phyloP scores from a whole-genome alignment of 2,888 invertebrate genomes.

The Synergus itoensis region DNA sequence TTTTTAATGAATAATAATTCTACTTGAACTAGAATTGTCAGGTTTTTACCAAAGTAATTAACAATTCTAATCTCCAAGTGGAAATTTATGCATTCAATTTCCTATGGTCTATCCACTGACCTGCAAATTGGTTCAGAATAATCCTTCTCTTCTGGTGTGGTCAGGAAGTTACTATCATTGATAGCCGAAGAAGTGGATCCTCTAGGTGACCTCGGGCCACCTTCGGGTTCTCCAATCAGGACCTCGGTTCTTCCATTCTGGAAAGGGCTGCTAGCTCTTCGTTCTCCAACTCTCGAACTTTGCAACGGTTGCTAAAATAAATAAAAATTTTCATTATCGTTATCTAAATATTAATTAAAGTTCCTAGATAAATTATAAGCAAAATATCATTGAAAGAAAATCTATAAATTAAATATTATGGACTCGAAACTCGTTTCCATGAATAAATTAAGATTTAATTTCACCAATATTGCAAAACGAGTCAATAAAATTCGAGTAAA shows the following conservation, averaged over 20 bases:
- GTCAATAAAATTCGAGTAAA: neutral
- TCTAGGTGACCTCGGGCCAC: constrained; percentile 76
- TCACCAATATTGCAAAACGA: neutral
- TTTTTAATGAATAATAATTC: neutral
- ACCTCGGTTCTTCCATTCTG: constrained; percentile 88
- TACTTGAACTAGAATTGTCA: neutral
- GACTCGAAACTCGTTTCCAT: neutral
- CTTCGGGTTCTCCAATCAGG: constrained; percentile 82
- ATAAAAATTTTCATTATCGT: neutral
- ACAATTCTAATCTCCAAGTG: constrained; percentile 5
- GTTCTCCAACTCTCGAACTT: constrained; percentile 76
- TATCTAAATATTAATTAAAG: constrained; percentile 14
- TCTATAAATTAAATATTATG: neutral
- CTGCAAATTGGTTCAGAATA: constrained; percentile 73
- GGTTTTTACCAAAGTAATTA: neutral
- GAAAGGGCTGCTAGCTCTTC: constrained; percentile 81
- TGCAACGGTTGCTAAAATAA: constrained; percentile 62
- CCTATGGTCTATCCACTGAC: constrained; percentile 59
- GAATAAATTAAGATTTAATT: neutral
- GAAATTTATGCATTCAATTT: constrained; percentile 19
- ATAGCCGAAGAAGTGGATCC: constrained; percentile 75
- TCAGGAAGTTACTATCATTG: constrained; percentile 72
- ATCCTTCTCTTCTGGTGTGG: constrained; percentile 68
- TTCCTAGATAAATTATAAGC: neutral
- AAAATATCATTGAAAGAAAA: neutral